Evolutionary conservation across 2,797 vertebrate genomes (phyloP).

Genomic region (Pogoniulus pusillus): DNA sequence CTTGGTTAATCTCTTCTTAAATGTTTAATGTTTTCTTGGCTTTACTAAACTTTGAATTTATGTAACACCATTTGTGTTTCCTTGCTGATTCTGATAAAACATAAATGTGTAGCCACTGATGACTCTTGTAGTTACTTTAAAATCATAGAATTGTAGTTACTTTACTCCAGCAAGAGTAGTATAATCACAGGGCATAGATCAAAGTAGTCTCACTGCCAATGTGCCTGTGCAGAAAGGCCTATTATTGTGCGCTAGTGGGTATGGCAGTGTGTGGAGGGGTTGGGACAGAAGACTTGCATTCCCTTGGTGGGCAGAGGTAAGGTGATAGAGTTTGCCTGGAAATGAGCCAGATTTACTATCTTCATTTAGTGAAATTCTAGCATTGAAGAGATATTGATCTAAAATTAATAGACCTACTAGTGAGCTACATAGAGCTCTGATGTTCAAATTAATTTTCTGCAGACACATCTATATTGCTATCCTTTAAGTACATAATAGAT

Average conservation of each 20-base stretch:
- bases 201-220: neutral
- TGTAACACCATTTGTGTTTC: neutral
- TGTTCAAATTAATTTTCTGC: neutral
- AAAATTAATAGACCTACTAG: conserved; percentile 18
- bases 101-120: neutral
- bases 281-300: neutral
- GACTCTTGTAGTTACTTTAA: neutral
- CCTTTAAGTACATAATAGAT: conserved; percentile 9
- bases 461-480: neutral
- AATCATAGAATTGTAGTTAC: too few relatives aligned
- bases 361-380: neutral
- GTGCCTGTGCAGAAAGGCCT: neutral
- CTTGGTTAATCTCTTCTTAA: neutral
- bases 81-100: neutral
- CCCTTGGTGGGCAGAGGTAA: neutral
- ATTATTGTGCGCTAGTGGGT: neutral
- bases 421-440: neutral
- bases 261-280: neutral
- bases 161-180: neutral
- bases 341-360: neutral
- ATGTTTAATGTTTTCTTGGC: neutral
- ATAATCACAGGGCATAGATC: neutral
- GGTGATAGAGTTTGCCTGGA: neutral
- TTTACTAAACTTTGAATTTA: neutral
- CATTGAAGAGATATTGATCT: neutral